A percentile compares a stretch with the other conserved stretches of the same genome.
Conservation (phyloP, 2,888 invertebrate species). For the Muschampia plurimacula region DNA sequence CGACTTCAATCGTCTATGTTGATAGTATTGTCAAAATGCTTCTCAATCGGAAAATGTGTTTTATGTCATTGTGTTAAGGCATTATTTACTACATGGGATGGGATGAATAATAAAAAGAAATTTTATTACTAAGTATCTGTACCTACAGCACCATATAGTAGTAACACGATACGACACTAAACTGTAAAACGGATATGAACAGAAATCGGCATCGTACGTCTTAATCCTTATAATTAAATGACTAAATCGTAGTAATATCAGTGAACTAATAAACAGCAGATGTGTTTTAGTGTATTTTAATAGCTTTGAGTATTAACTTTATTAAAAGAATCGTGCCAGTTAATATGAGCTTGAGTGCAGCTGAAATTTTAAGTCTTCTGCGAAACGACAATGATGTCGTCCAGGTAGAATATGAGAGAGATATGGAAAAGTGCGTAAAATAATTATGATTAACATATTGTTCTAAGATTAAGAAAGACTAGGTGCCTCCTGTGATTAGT, state of each 20-base stretch:
- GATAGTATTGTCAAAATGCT: neutral
- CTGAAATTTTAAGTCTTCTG: constrained; percentile 17
- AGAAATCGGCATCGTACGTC: neutral
- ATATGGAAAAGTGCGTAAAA: constrained; percentile 50
- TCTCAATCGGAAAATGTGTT: constrained; percentile 10
- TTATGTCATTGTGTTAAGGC: constrained; percentile 24
- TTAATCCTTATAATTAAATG: constrained; percentile 16
- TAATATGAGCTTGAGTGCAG: constrained; percentile 38
- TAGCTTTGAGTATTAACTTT: neutral
- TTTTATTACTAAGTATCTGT: too few relatives aligned
- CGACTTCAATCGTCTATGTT: constrained; percentile 23
- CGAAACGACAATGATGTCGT: neutral
- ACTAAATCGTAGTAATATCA: constrained; percentile 21
- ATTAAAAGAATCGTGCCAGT: neutral
- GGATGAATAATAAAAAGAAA: neutral
- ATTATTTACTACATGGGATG: neutral
- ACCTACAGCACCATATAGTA: neutral
- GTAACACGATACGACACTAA: neutral
- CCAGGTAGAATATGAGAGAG: constrained; percentile 13
- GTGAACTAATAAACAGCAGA: constrained; percentile 2
- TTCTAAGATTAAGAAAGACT: neutral
- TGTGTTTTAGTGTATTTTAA: constrained; percentile 32
- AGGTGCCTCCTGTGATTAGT: neutral
- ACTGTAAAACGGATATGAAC: neutral
- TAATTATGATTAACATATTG: neutral